These are phyloP conservation scores for Planococcus citri DNA, from an alignment of 1,140 invertebrate species.

Conservation along the genomic window DNA sequence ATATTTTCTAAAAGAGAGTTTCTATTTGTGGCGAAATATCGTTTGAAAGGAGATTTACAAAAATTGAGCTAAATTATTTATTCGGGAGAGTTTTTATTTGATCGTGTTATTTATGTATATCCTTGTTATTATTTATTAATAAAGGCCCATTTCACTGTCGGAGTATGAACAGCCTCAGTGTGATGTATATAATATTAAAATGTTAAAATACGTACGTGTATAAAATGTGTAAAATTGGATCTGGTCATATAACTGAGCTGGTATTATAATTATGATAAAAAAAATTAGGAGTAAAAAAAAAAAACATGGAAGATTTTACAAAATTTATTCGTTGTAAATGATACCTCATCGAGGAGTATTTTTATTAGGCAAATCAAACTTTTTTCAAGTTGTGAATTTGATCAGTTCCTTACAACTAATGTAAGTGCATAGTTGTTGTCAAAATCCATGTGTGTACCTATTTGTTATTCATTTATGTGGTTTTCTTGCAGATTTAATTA, in stretches of 20 bases:
- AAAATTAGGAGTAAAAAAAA: no score
- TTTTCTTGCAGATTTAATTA: neutral
- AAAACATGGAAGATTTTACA: no score
- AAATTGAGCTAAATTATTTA: slow-evolving; percentile 9
- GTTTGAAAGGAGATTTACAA: neutral
- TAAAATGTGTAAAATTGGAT: slow-evolving; percentile 9
- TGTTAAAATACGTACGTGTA: neutral
- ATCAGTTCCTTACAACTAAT: neutral
- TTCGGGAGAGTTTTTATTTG: neutral
- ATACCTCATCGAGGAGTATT: neutral
- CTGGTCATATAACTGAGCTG: slow-evolving; percentile 17
- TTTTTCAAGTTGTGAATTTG: neutral
- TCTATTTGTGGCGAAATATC: neutral
- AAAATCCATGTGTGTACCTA: neutral
- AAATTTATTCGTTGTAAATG: no score
- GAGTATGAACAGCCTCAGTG: slow-evolving; percentile 17
- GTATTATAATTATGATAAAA: neutral
- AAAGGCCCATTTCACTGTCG: slow-evolving; percentile 16
- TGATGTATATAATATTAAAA: slow-evolving; percentile 16
- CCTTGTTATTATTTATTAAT: slow-evolving; percentile 13
- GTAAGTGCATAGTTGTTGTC: neutral
- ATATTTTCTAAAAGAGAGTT: neutral
- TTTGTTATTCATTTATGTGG: neutral
- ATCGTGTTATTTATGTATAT: slow-evolving; percentile 5
- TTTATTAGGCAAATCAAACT: neutral